Evolutionary conservation across 2,888 invertebrate genomes (phyloP).

Genomic region (Philereme transversata): DNA sequence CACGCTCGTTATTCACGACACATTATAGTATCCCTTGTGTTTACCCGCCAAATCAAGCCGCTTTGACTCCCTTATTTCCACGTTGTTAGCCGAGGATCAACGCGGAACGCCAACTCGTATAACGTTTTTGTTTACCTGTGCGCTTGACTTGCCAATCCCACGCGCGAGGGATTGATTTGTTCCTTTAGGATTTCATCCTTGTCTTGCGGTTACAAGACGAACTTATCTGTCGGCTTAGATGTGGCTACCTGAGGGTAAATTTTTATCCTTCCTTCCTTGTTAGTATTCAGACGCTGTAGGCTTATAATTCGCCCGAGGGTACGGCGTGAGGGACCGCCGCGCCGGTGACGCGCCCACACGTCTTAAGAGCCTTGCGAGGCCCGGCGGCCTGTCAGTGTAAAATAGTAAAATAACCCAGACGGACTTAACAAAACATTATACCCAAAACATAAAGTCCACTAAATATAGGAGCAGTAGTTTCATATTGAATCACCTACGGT

Average conservation of each 20-base stretch:
- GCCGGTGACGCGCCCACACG: constrained; percentile 58
- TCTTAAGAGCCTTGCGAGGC: constrained; percentile 52
- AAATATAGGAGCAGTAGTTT: constrained; percentile 17
- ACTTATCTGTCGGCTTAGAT: constrained; percentile 75
- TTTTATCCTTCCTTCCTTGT: constrained; percentile 69
- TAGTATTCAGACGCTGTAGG: constrained; percentile 74
- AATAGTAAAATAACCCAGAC: constrained; percentile 58
- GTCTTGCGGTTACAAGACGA: constrained; percentile 58
- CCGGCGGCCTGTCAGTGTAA: constrained; percentile 53
- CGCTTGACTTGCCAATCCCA: constrained; percentile 63
- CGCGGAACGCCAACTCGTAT: constrained; percentile 55
- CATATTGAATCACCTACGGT: constrained; percentile 26
- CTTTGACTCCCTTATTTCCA: constrained; percentile 53
- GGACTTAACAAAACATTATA: constrained; percentile 37
- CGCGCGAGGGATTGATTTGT: constrained; percentile 69
- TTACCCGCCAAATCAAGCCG: constrained; percentile 41
- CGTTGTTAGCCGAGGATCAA: constrained; percentile 68
- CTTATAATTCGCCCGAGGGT: constrained; percentile 75
- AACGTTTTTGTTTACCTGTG: constrained; percentile 65
- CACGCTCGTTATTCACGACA: constrained; percentile 33
- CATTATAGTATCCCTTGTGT: constrained; percentile 40
- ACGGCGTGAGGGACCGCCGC: constrained; percentile 58
- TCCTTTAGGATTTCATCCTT: constrained; percentile 65
- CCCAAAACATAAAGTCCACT: constrained; percentile 29
- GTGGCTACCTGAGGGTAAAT: constrained; percentile 73